These are phyloP conservation scores for Rhodophaea formosa DNA, from an alignment of 2,888 invertebrate genomes.

Conservation along the genomic window DNA sequence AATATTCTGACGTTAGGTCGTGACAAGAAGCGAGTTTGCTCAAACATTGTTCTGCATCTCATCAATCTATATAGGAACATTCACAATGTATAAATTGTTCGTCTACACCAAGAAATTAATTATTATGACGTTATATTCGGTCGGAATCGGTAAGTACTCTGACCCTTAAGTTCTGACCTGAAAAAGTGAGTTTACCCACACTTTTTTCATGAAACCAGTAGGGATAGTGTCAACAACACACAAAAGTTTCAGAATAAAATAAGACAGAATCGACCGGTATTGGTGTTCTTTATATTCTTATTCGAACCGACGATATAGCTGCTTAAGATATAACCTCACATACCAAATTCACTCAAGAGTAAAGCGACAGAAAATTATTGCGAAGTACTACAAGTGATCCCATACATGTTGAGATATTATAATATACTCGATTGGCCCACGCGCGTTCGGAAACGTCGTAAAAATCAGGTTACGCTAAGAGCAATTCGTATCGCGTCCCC, in stretches of 20 bases:
- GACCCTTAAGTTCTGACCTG: neutral
- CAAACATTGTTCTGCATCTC: constrained; percentile 55
- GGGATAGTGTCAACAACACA: neutral
- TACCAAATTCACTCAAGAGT: constrained; percentile 36
- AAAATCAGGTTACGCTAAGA: constrained; percentile 50
- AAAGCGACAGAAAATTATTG: constrained; percentile 53
- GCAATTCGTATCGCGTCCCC: constrained; percentile 60
- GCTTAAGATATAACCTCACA: constrained; percentile 25
- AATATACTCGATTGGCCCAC: constrained; percentile 74
- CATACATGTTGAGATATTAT: constrained; percentile 67
- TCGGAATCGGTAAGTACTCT: constrained; percentile 1
- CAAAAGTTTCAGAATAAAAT: neutral
- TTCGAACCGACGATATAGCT: neutral
- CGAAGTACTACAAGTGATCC: constrained; percentile 71
- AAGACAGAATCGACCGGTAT: neutral
- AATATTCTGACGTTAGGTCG: constrained; percentile 38
- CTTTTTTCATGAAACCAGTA: neutral
- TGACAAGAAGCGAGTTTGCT: constrained; percentile 44
- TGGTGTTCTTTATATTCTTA: neutral
- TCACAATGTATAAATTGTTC: constrained; percentile 23
- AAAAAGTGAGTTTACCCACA: neutral
- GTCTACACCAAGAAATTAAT: constrained; percentile 11
- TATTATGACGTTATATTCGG: constrained; percentile 12
- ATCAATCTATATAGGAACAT: constrained; percentile 42
- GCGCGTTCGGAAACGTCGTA: constrained; percentile 55